phyloP scores from a whole-genome alignment of 2,113 vertebrate genomes.

The Theristicus caerulescens region DNA sequence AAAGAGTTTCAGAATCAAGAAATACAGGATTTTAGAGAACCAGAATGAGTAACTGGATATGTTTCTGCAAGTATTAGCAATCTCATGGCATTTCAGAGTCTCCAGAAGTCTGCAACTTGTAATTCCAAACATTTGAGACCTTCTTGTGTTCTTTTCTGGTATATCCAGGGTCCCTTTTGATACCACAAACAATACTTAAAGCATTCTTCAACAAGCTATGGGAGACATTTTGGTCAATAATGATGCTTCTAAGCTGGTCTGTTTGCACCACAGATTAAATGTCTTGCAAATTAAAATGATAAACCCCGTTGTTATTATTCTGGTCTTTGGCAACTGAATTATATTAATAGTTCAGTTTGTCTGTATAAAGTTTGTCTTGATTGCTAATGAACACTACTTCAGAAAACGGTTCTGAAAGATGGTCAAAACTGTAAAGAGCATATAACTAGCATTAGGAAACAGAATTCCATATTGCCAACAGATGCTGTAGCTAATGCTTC shows the following conservation, averaged over 20 bases:
- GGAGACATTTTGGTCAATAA: not conserved
- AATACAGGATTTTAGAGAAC: not conserved
- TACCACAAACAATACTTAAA: not conserved
- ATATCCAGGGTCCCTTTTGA: not conserved
- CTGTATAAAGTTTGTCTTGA: not conserved
- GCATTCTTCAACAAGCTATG: not conserved
- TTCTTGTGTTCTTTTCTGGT: not conserved
- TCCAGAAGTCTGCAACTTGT: not conserved
- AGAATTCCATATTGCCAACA: not conserved
- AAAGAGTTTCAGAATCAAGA: not conserved
- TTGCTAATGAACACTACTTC: not conserved
- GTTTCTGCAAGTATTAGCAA: not conserved
- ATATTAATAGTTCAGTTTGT: not conserved
- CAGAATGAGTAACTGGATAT: not conserved
- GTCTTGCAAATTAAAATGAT: not conserved
- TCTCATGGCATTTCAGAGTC: not conserved
- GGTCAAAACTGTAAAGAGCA: not conserved
- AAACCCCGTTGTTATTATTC: not conserved
- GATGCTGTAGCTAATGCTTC: not conserved
- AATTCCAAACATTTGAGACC: not conserved
- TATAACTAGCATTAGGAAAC: not conserved
- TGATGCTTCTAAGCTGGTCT: not conserved
- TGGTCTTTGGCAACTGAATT: not conserved
- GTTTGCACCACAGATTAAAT: not conserved
- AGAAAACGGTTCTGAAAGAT: not conserved